A percentile compares a stretch with the other conserved stretches of the same genome.
Conservation (phyloP, 2,797 vertebrate genomes). For the Lindbergichthys nudifrons region DNA sequence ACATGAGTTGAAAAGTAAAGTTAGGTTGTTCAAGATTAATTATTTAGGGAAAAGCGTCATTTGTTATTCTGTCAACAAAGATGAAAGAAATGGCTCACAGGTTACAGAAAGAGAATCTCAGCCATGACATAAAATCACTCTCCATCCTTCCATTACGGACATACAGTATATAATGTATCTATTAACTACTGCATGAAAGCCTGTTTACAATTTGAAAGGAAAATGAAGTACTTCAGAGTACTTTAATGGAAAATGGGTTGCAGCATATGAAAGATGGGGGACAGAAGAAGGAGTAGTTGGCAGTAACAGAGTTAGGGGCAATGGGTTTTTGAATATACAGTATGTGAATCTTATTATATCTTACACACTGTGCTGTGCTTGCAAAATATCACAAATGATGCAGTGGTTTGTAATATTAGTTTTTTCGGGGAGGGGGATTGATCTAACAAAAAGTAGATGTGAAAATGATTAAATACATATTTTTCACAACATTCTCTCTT, state of each 20-base stretch:
- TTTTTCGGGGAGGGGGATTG: neutral
- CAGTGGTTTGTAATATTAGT: constrained; percentile 13
- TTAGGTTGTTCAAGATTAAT: neutral
- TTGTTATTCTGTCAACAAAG: constrained; percentile 4
- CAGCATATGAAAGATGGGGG: neutral
- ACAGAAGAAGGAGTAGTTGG: neutral
- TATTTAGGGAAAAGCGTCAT: neutral
- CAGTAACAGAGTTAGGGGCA: neutral
- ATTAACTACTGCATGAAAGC: constrained; percentile 28
- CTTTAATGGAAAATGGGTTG: neutral
- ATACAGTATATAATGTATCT: neutral
- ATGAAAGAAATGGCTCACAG: neutral
- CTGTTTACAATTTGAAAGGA: constrained; percentile 7
- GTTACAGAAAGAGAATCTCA: neutral
- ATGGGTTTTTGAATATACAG: neutral
- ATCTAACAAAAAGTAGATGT: constrained; percentile 4
- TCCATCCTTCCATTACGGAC: neutral
- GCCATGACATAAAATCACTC: neutral
- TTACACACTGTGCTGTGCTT: constrained; percentile 1
- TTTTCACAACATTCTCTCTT: constrained; percentile 20
- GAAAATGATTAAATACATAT: constrained; percentile 10
- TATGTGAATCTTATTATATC: constrained; percentile 8
- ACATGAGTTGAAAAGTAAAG: neutral
- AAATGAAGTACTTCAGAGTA: constrained; percentile 6
- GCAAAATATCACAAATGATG: neutral